Evolutionary conservation across 2,797 vertebrate genomes (phyloP).

Genomic region (Gallinago nigripennis): DNA sequence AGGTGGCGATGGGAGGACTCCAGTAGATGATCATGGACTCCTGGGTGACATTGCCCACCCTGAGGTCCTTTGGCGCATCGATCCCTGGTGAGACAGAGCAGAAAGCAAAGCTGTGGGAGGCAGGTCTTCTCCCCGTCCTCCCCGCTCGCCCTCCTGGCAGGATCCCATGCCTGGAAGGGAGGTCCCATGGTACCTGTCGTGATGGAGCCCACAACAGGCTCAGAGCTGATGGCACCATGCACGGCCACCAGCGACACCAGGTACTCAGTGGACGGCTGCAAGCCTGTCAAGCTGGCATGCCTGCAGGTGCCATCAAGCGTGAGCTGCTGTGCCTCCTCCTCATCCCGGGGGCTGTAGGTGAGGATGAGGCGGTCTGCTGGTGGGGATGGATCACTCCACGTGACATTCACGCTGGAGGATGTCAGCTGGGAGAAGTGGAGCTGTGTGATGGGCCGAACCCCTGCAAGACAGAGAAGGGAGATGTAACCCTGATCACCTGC

Average conservation of each 20-base stretch:
- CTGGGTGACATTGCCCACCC: constrained; percentile 87
- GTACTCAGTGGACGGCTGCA: constrained; percentile 91
- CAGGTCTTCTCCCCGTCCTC: background rate
- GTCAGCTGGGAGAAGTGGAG: constrained; percentile 94
- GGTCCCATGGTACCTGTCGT: constrained; percentile 83
- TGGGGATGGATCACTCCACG: constrained; percentile 93
- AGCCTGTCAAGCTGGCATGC: constrained; percentile 82
- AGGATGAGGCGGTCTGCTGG: constrained; percentile 91
- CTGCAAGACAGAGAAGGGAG: constrained; percentile 77
- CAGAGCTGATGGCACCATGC: constrained; percentile 86
- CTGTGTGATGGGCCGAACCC: constrained; percentile 92
- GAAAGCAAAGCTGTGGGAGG: constrained; percentile 6
- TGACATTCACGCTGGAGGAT: constrained; percentile 88
- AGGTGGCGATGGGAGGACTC: constrained; percentile 85
- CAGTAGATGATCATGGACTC: constrained; percentile 87
- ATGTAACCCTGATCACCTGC: accelerated
- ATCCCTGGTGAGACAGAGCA: constrained; percentile 79
- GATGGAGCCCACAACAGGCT: constrained; percentile 88
- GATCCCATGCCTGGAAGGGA: accelerated
- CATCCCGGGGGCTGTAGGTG: constrained; percentile 86
- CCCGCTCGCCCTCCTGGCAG: accelerated
- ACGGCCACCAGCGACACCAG: constrained; percentile 89
- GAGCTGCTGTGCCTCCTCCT: constrained; percentile 84
- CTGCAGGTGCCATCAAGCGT: constrained; percentile 88
- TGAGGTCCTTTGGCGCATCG: constrained; percentile 88